A percentile compares a stretch with the other conserved stretches of the same genome.
Conservation (phyloP, 2,888 invertebrate species). For the Temnothorax ravouxi region DNA sequence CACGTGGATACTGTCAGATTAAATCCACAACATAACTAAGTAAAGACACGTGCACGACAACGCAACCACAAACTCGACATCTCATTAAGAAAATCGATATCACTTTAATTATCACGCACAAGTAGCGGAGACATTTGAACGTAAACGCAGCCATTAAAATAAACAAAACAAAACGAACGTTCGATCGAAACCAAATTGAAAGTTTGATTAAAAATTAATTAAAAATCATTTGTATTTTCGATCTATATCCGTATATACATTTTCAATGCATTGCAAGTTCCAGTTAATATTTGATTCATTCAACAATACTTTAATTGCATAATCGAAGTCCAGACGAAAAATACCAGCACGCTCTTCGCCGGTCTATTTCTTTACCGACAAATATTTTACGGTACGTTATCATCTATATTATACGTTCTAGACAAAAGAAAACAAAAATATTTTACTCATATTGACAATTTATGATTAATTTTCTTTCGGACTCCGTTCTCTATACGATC, state of each 20-base stretch:
- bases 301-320: background rate
- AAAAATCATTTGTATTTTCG: constrained; percentile 18
- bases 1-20: constrained; percentile 39
- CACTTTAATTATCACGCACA: constrained; percentile 37
- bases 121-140: background rate
- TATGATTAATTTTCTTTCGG: background rate
- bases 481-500: background rate
- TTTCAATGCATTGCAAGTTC: background rate
- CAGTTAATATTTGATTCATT: background rate
- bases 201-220: constrained; percentile 54
- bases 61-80: background rate
- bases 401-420: background rate
- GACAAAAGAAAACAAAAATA: background rate
- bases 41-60: constrained; percentile 41
- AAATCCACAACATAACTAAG: constrained; percentile 37
- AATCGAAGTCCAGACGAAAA: background rate
- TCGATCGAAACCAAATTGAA: constrained; percentile 9
- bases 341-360: background rate
- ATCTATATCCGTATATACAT: background rate
- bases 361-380: background rate
- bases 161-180: background rate
- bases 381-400: constrained; percentile 6
- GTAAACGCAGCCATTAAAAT: constrained; percentile 20
- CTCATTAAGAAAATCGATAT: constrained; percentile 55
- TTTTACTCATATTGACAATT: background rate